Base-by-base conservation (phyloP, 2,888 invertebrate genomes). In the Thera obeliscata region DNA sequence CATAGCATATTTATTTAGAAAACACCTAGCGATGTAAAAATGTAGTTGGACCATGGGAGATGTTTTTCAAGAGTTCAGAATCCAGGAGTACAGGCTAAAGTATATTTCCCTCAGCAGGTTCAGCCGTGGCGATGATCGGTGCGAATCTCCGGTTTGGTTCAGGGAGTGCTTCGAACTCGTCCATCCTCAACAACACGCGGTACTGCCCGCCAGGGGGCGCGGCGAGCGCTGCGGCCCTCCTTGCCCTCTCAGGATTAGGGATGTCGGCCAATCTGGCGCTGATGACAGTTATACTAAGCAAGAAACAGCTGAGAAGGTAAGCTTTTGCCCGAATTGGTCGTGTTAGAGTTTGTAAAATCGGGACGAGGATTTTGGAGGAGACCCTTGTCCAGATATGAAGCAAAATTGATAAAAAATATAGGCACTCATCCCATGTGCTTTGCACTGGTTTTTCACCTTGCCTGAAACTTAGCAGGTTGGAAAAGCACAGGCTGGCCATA, bases 131-230 rank as follows among this genome's bases (percentile, higher is more conserved):
- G 76, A 96, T 96, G 96, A 96, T 96, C 80, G 96, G 96, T 69
- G 96, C 96, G 77, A 96, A 96, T 88, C 94, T 96, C 72, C 95
- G 96, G 76, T 96, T 95, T 87, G 96, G 95, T 46, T 95, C 95
- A 49, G 93, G 94, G 48, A 94, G 95, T 36, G 95, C 96, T 64
- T 95, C 96, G 80, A 95, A 95, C 78, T 95, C 95, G 33, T 94
- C 95, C 65, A 95, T 96, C 81, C 94, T 95, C 64, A 96, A 95
- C 78, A 95, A 95, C 87, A 95, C 96, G 71, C 95, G 96, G 87
- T 96, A 96, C 82, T 97, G 97, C 83, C 97, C 97, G 80, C 97
- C 97, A 49, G 97, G 96, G 9, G 97, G 97, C 67, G 96, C 96
- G 35, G 96, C 96, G 2, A 97, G 97, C 85, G 97, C 97, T 2